Conservation (phyloP, 2,888 invertebrate genomes). For the Ligdia adustata region DNA sequence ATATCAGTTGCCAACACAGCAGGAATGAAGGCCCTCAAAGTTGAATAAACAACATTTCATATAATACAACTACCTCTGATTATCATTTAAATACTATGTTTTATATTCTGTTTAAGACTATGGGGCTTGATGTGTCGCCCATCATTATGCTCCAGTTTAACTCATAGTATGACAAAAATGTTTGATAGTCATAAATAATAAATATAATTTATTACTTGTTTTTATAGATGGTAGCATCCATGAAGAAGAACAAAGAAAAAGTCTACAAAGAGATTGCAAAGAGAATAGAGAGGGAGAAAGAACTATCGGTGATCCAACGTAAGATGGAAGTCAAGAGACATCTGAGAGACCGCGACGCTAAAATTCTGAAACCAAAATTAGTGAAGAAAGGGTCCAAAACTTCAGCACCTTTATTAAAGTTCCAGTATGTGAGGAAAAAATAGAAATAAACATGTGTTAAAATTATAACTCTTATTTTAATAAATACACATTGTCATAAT, state of each 20-base stretch:
- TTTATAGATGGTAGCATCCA: slow-evolving; percentile 67
- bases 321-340: slow-evolving; percentile 90
- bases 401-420: slow-evolving; percentile 90
- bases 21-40: too few species aligned
- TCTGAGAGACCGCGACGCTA: slow-evolving; percentile 83
- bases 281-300: slow-evolving; percentile 90
- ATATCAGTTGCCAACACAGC: too few species aligned
- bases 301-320: slow-evolving; percentile 89
- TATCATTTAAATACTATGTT: too few species aligned
- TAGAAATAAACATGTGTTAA: slow-evolving; percentile 59
- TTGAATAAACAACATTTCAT: too few species aligned
- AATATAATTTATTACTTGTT: slow-evolving; percentile 1
- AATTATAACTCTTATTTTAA: slow-evolving; percentile 23
- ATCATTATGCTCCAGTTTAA: too few species aligned
- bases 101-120: too few species aligned
- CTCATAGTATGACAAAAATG: too few species aligned
- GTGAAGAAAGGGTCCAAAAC: slow-evolving; percentile 86
- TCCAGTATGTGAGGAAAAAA: slow-evolving; percentile 92
- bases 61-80: too few species aligned
- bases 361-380: slow-evolving; percentile 86
- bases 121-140: too few species aligned
- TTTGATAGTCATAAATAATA: too few species aligned
- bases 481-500: slow-evolving; percentile 24
- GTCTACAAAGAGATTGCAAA: slow-evolving; percentile 90
- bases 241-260: slow-evolving; percentile 85